phyloP scores from a whole-genome alignment of 2,888 invertebrate species.

The Drosophila hawaiiensis region DNA sequence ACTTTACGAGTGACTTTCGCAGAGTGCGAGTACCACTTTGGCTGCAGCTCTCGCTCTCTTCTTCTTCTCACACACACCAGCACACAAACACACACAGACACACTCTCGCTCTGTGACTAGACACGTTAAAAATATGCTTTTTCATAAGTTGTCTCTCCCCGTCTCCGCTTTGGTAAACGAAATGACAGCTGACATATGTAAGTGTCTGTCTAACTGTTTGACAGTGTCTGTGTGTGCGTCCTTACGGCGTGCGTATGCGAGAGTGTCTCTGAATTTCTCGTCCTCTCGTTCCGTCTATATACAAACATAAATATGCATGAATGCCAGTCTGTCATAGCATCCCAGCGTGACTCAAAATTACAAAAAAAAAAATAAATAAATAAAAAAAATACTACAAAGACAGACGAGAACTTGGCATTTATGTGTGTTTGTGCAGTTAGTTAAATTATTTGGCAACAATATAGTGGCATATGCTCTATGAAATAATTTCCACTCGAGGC shows the following conservation, averaged over 20 bases:
- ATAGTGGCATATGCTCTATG: slow-evolving; percentile 73
- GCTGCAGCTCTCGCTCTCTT: slow-evolving; percentile 53
- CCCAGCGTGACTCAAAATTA: slow-evolving; percentile 24
- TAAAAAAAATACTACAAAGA: not conserved
- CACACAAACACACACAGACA: slow-evolving; percentile 2
- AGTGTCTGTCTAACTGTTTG: slow-evolving; percentile 65
- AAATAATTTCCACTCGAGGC: slow-evolving; percentile 61
- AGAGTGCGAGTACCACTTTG: slow-evolving; percentile 78
- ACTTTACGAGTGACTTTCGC: slow-evolving; percentile 81
- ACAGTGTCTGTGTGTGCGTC: slow-evolving; percentile 14
- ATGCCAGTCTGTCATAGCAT: slow-evolving; percentile 12
- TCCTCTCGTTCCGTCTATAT: slow-evolving; percentile 1
- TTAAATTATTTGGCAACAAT: slow-evolving; percentile 83
- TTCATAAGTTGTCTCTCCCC: slow-evolving; percentile 47
- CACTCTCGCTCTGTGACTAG: slow-evolving; percentile 36
- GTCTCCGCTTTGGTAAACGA: slow-evolving; percentile 57
- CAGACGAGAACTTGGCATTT: not conserved
- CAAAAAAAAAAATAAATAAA: slow-evolving; percentile 24
- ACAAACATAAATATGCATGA: slow-evolving; percentile 6
- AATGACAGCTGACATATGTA: slow-evolving; percentile 82
- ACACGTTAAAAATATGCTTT: slow-evolving; percentile 65
- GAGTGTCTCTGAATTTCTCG: slow-evolving; percentile 12
- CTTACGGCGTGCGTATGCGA: slow-evolving; percentile 5
- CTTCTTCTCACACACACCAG: slow-evolving; percentile 4
- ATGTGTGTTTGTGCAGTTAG: slow-evolving; percentile 52